A percentile compares a stretch with the other conserved stretches of the same genome.
These are phyloP conservation scores for Synergus umbraculus DNA, from an alignment of 2,888 invertebrate genomes.

Conservation along the genomic window DNA sequence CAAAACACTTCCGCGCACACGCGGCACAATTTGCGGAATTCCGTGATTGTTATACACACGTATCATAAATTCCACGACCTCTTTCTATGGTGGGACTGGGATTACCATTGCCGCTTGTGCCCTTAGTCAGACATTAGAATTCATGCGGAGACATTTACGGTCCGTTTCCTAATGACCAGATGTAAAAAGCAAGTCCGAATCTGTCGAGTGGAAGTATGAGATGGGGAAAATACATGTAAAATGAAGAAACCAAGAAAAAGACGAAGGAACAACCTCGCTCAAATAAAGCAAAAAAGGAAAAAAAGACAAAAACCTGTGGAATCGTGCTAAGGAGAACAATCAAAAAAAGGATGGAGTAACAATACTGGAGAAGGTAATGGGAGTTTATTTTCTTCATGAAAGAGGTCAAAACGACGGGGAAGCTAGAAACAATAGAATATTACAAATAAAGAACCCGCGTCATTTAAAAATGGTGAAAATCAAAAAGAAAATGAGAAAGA, in stretches of 20 bases:
- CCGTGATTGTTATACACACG: slow-evolving; percentile 47
- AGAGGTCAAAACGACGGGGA: neutral
- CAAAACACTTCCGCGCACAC: slow-evolving; percentile 62
- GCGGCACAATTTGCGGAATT: slow-evolving; percentile 52
- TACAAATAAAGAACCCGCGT: neutral
- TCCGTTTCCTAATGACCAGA: slow-evolving; percentile 75
- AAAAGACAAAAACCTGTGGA: slow-evolving; percentile 42
- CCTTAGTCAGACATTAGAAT: slow-evolving; percentile 72
- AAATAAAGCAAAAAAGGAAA: slow-evolving; percentile 50
- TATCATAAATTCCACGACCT: slow-evolving; percentile 51
- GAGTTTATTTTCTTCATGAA: neutral
- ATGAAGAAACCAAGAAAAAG: slow-evolving; percentile 50
- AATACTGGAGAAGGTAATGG: neutral
- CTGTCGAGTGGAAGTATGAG: slow-evolving; percentile 63
- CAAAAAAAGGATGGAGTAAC: slow-evolving; percentile 11
- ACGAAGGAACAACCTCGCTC: slow-evolving; percentile 52
- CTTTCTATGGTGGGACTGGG: slow-evolving; percentile 63
- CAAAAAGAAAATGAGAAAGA: neutral
- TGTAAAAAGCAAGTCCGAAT: slow-evolving; percentile 69
- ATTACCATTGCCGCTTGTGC: slow-evolving; percentile 63
- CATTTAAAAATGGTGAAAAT: neutral
- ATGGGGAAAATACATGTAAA: slow-evolving; percentile 51
- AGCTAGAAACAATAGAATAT: slow-evolving; percentile 13
- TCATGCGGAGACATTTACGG: slow-evolving; percentile 77
- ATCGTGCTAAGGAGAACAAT: slow-evolving; percentile 50